Conservation (phyloP, 2,888 invertebrate genomes). For the Pharmacophagus antenor region DNA sequence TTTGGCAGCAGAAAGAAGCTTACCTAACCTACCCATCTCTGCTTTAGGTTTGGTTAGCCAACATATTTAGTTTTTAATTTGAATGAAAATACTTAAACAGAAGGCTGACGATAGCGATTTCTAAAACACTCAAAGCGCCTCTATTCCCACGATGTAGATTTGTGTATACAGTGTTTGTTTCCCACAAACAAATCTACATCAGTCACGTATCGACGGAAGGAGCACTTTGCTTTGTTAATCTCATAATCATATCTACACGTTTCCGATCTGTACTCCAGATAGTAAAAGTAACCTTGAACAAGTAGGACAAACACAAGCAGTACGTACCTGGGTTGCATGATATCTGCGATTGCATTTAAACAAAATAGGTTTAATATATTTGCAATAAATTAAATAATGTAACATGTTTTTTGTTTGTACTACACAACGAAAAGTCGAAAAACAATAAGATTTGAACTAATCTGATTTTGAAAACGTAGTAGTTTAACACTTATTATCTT, state of each 20-base stretch:
- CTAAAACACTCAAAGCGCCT: constrained; percentile 8
- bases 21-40: no score
- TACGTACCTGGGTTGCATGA: constrained; percentile 2
- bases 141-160: constrained; percentile 19
- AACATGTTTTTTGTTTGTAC: no score
- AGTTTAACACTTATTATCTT: no score
- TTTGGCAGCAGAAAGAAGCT: no score
- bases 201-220: constrained; percentile 30
- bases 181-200: constrained; percentile 24
- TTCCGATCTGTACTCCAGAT: constrained; percentile 22
- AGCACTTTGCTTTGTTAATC: constrained; percentile 17
- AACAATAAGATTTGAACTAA: no score
- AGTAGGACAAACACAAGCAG: constrained; percentile 10
- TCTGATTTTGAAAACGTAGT: no score
- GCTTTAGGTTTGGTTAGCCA: no score
- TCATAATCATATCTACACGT: constrained; percentile 20
- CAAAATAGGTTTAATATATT: no score
- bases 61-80: not conserved
- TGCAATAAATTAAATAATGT: no score
- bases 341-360: not conserved
- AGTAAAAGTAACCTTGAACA: constrained; percentile 26
- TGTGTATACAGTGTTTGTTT: constrained; percentile 7
- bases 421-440: no score
- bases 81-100: not conserved
- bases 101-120: not conserved